A percentile compares a stretch with the other conserved stretches of the same genome.
These are phyloP conservation scores for Trialeurodes vaporariorum DNA, from an alignment of 1,140 invertebrate genomes.

Conservation along the genomic window DNA sequence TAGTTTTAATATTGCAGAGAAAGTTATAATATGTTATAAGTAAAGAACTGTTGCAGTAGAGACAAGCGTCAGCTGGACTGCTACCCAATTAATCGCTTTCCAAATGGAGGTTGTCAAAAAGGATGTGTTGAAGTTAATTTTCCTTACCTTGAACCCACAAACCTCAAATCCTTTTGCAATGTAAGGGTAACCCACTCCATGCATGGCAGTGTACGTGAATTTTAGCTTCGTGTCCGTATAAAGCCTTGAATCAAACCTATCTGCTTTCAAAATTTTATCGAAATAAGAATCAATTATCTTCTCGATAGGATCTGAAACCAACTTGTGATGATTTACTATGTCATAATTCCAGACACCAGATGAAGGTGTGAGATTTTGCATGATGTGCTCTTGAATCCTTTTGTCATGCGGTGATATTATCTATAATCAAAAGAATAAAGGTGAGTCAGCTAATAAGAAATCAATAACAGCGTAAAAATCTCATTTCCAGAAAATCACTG, in stretches of 20 bases:
- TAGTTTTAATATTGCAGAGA: no score
- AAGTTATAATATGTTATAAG: no score
- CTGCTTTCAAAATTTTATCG: constrained; percentile 19
- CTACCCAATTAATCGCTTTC: no score
- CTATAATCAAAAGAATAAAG: constrained; percentile 36
- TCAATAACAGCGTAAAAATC: no score
- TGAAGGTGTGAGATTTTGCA: constrained; percentile 60
- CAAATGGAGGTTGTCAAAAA: no score
- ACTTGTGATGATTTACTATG: constrained; percentile 15
- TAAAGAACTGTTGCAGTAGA: no score
- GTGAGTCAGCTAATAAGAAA: constrained; percentile 5
- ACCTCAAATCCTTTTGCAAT: constrained; percentile 60
- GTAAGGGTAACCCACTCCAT: constrained; percentile 86
- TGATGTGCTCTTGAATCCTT: constrained; percentile 69
- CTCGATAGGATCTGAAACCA: constrained; percentile 43
- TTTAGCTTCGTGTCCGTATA: constrained; percentile 50
- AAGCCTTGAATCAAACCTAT: neutral
- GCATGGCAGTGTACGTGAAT: constrained; percentile 92
- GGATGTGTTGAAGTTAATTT: no score
- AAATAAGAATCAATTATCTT: constrained; percentile 56
- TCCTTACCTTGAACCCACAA: constrained; percentile 60
- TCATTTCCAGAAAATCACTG: no score
- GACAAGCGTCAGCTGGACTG: no score
- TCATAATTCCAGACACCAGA: constrained; percentile 50
- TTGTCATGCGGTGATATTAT: constrained; percentile 88